Evolutionary conservation across 2,113 vertebrate genomes (phyloP).

Genomic region (Pithys albifrons): DNA sequence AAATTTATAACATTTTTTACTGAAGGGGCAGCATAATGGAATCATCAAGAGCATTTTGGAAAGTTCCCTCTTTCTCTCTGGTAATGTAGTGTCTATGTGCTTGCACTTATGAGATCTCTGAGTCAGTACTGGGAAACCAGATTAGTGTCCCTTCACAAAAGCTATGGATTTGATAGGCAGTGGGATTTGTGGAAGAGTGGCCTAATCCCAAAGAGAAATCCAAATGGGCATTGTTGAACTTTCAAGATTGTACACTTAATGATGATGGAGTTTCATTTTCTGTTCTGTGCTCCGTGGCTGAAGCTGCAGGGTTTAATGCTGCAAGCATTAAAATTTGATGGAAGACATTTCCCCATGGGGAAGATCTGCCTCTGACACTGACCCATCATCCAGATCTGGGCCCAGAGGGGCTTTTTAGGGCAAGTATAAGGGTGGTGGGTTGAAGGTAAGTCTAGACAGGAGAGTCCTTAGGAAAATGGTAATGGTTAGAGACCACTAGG

Average conservation of each 20-base stretch:
- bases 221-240: not conserved
- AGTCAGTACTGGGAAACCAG: not conserved
- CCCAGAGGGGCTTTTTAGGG: not conserved
- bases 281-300: not conserved
- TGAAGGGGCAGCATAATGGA: not conserved
- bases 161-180: not conserved
- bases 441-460: not conserved
- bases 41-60: not conserved
- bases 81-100: not conserved
- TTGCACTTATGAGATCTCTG: not conserved
- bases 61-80: not conserved
- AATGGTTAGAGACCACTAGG: not conserved
- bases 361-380: not conserved
- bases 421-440: not conserved
- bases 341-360: not conserved
- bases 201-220: slow-evolving; percentile 22
- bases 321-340: not conserved
- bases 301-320: not conserved
- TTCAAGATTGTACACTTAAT: not conserved
- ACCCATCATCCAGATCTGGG: not conserved
- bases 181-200: not conserved
- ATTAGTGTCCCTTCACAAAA: not conserved
- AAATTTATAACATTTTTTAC: not conserved
- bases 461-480: not conserved
- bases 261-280: not conserved